Conservation (phyloP, 2,113 vertebrate genomes). For the Zosterops lateralis region DNA sequence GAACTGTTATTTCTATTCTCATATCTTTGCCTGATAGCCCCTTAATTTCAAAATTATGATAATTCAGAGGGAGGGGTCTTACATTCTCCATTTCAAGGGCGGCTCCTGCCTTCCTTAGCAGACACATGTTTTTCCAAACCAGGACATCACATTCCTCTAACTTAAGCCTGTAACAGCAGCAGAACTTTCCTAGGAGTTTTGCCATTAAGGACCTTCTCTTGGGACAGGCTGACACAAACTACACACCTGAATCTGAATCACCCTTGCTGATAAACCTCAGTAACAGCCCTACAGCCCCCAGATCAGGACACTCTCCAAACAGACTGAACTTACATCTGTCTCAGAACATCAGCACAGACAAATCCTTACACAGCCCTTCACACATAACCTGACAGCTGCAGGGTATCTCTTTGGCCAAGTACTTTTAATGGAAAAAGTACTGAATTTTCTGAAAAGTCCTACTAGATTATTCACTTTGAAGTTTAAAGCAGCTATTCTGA, state of each 20-base stretch:
- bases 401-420: not conserved
- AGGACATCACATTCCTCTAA: not conserved
- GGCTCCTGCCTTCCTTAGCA: not conserved
- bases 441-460: not conserved
- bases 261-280: rapidly evolving
- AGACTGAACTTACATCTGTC: not conserved
- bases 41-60: not conserved
- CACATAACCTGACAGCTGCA: not conserved
- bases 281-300: not conserved
- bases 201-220: not conserved
- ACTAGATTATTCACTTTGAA: not conserved
- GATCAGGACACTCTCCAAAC: not conserved
- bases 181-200: not conserved
- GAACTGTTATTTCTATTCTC: not conserved
- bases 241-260: not conserved
- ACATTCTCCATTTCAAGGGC: not conserved
- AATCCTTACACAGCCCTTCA: not conserved
- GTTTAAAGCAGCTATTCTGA: not conserved
- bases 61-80: not conserved
- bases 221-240: not conserved
- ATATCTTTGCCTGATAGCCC: not conserved
- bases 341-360: not conserved
- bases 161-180: not conserved
- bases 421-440: not conserved
- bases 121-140: not conserved